Evolutionary conservation across 2,888 invertebrate species (phyloP).

Genomic region (Cryptocephalus moraei): DNA sequence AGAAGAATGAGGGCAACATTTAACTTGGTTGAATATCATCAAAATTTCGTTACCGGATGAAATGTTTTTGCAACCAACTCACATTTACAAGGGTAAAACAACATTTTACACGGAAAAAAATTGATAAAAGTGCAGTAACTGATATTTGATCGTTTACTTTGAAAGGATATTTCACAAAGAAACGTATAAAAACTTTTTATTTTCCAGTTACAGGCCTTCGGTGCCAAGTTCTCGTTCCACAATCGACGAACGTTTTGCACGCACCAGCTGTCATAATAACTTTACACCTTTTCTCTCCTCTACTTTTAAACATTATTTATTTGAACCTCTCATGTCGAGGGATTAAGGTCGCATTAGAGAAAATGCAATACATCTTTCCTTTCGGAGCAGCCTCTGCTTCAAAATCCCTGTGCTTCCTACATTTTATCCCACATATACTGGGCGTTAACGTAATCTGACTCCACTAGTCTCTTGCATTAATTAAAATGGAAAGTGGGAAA

Average conservation of each 20-base stretch:
- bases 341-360: constrained; percentile 25
- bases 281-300: constrained; percentile 23
- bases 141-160: constrained; percentile 14
- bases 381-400: too few species aligned
- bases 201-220: constrained; percentile 13
- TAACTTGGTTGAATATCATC: too few species aligned
- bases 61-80: too few species aligned
- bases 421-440: too few species aligned
- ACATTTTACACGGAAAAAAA: not conserved
- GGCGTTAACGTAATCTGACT: too few species aligned
- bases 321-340: constrained; percentile 23
- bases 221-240: constrained; percentile 3
- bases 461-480: too few species aligned
- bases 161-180: constrained; percentile 13
- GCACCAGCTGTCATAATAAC: constrained; percentile 27
- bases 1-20: too few species aligned
- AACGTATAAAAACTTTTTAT: constrained; percentile 14
- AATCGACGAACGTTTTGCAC: constrained; percentile 12
- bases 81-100: too few species aligned
- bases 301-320: constrained; percentile 27
- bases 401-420: too few species aligned
- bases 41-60: too few species aligned
- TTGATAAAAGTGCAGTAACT: constrained; percentile 10
- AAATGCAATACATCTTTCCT: constrained; percentile 24
- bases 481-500: too few species aligned